Base-by-base conservation (phyloP, 1,140 invertebrate genomes). In the Coptotermes formosanus region DNA sequence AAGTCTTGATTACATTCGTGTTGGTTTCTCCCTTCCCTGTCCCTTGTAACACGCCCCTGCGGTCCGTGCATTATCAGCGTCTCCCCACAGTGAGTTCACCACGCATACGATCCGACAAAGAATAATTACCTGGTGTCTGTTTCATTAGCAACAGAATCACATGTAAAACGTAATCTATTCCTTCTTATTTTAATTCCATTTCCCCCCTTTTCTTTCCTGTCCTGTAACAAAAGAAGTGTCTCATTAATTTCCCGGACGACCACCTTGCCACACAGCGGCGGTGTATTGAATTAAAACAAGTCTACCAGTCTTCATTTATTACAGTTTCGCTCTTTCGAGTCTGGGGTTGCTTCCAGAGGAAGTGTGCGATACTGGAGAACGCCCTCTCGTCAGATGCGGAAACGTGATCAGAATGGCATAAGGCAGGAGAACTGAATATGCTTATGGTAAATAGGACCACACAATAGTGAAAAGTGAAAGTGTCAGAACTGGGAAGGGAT, bases 271-370 rank as follows among this genome's bases (percentile, higher is more conserved):
- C n/a, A 75, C n/a, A 75, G n/a, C 64, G n/a, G 64, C 64, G 14
- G 25, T 75, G 25, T 30, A 75, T 75, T 75, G 64, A 75, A 75
- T 75, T 75, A 75, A 75, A 30, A 75, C 64, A 75, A 75, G 64
- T 30, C 64, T 75, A n/a, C 64, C n/a, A 75, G n/a, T 75, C 64
- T 75, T 75, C 64, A 75, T 75, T 75, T 30, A 75, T 75, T 75
- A 75, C 25, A 0, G 25, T 75, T 75, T 75, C 64, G 8, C n/a
- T 75, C 64, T 75, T 75, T 75, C 6, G 45, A 16, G 45, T 9
- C 4, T 16, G 19, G 52, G 52, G 52, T 55, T 55, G 14, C 14
- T 55, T 55, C 52, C 19, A 55, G 3, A 55, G 14, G 19, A 21
- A 55, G 3, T 55, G 14, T 12, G 52, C 14, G 52, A 19, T 55